These are phyloP conservation scores for Gila orcuttii DNA, from an alignment of 2,113 vertebrate species.

Conservation along the genomic window DNA sequence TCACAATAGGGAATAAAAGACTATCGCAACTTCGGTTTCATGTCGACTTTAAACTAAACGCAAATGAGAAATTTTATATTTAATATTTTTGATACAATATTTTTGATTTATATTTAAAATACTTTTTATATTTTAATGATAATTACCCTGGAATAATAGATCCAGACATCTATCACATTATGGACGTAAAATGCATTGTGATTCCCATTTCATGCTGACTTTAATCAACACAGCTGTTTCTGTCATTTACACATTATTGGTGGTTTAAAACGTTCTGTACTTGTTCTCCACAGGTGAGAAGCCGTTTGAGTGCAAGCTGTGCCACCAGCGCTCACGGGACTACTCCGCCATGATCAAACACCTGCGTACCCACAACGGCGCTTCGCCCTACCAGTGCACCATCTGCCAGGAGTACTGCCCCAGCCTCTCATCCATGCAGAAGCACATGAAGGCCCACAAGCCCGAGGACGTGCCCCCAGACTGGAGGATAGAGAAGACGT, in stretches of 20 bases:
- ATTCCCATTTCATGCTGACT: neutral
- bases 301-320: conserved; percentile 98
- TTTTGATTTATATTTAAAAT: no score
- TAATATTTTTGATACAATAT: no score
- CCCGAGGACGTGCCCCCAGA: conserved; percentile 96
- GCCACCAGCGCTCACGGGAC: conserved; percentile 97
- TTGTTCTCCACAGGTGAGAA: conserved; percentile 86
- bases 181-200: neutral
- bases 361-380: conserved; percentile 98
- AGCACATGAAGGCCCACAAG: conserved; percentile 99
- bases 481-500: conserved; percentile 99
- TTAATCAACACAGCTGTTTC: neutral
- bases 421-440: conserved; percentile 99
- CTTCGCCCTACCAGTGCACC: conserved; percentile 98
- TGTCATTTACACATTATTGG: neutral
- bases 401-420: conserved; percentile 99
- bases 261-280: neutral
- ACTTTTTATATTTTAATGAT: neutral
- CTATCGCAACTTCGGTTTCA: no score
- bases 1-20: no score
- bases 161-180: neutral
- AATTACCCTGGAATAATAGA: neutral
- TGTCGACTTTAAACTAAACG: no score
- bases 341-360: conserved; percentile 99
- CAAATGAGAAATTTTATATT: no score